Percentiles rank a stretch among this genome's conserved stretches.
These are phyloP conservation scores for Polietes domitor DNA, from an alignment of 2,888 invertebrate species.

Conservation along the genomic window DNA sequence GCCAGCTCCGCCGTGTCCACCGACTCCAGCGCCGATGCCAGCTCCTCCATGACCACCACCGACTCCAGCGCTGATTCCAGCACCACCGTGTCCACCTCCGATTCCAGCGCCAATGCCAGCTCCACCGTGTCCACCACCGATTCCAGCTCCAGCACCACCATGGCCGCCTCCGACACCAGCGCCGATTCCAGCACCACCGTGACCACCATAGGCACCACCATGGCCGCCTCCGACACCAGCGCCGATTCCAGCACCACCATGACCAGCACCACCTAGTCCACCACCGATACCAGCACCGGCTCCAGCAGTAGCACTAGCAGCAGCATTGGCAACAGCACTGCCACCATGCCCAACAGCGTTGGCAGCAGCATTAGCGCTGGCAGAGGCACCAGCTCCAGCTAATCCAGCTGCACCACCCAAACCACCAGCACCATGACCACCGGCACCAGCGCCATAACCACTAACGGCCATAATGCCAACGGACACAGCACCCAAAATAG, in stretches of 20 bases:
- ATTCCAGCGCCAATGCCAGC: background rate
- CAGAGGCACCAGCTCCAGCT: background rate
- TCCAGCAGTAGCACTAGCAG: background rate
- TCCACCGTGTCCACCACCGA: background rate
- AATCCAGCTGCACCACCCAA: background rate
- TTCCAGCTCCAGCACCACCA: background rate
- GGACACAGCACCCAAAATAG: background rate
- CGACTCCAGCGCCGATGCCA: background rate
- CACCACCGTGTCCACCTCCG: background rate
- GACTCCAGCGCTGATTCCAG: background rate
- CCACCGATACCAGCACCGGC: too few species aligned
- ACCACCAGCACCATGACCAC: background rate
- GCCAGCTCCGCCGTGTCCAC: background rate
- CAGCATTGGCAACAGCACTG: background rate
- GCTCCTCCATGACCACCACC: too few species aligned
- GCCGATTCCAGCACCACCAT: too few species aligned
- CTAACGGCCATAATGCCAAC: constrained; percentile 1
- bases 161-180: background rate
- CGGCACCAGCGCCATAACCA: background rate
- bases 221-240: too few species aligned
- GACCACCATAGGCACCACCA: background rate
- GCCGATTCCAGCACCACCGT: background rate
- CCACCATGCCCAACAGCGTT: too few species aligned
- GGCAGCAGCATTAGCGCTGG: background rate
- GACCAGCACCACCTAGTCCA: background rate